Percentiles rank a stretch among this genome's conserved stretches.
These are phyloP conservation scores for Plecotus auritus DNA, from an alignment of 2,113 vertebrate genomes.

Conservation along the genomic window DNA sequence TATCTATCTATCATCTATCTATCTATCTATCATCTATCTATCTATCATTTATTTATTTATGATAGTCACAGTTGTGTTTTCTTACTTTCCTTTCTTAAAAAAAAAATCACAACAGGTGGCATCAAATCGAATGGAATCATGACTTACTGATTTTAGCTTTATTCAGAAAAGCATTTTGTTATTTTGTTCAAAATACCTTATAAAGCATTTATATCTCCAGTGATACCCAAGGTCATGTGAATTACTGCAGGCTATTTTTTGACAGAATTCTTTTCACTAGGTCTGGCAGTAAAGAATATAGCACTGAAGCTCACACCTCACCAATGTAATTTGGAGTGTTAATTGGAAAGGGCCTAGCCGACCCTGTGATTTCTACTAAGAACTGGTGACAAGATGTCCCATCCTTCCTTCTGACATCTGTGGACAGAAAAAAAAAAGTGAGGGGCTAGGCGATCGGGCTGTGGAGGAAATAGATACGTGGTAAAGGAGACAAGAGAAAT, in stretches of 20 bases:
- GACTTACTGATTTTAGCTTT: not conserved
- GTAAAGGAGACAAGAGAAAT: not conserved
- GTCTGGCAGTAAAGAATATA: constrained; percentile 52
- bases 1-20: no score
- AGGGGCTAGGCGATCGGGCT: not conserved
- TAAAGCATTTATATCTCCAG: constrained; percentile 64
- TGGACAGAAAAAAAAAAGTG: not conserved
- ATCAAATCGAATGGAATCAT: not conserved
- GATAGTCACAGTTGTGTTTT: not conserved
- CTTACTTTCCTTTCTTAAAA: not conserved
- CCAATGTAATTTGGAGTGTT: constrained; percentile 74
- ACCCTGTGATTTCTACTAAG: constrained; percentile 54
- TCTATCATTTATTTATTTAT: not conserved
- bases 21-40: no score
- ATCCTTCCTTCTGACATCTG: not conserved
- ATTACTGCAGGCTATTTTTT: constrained; percentile 61
- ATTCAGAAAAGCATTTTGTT: constrained; percentile 41
- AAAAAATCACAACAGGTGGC: not conserved
- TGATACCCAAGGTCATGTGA: constrained; percentile 61
- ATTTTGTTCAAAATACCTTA: constrained; percentile 57
- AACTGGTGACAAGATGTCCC: not conserved
- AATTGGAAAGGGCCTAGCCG: constrained; percentile 70
- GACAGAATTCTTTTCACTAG: constrained; percentile 53
- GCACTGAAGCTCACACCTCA: constrained; percentile 56
- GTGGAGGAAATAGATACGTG: not conserved